phyloP scores from a whole-genome alignment of 2,797 vertebrate species.

The Lacerta viridis region DNA sequence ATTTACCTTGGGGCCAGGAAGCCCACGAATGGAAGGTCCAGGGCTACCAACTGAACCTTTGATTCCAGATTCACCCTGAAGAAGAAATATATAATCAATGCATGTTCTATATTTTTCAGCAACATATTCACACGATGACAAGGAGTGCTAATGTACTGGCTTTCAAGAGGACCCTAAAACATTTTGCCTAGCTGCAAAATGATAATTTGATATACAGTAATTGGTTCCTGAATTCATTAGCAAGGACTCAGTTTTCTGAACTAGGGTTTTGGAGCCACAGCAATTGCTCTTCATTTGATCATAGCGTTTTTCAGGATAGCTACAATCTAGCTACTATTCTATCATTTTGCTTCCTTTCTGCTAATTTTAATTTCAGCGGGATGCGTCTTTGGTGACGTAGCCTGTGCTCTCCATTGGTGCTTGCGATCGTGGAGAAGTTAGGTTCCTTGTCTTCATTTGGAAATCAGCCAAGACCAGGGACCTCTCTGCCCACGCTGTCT shows the following conservation, averaged over 20 bases:
- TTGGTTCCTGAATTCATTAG: no score
- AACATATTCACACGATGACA: not conserved
- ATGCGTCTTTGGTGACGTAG: not conserved
- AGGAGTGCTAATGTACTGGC: not conserved
- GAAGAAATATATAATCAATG: slow-evolving; percentile 34
- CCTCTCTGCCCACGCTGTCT: not conserved
- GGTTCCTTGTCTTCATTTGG: not conserved
- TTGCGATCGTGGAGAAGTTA: not conserved
- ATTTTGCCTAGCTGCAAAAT: not conserved
- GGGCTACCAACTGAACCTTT: slow-evolving; percentile 80
- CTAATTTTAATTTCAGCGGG: not conserved
- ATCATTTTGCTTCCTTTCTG: not conserved
- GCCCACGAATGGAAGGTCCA: slow-evolving; percentile 83
- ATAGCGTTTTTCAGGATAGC: not conserved
- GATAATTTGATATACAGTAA: no score
- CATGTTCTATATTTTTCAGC: not conserved
- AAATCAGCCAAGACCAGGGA: not conserved
- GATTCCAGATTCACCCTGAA: slow-evolving; percentile 86
- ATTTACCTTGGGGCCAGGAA: slow-evolving; percentile 87
- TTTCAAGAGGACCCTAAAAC: not conserved
- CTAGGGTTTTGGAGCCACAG: not conserved
- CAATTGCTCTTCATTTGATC: not conserved
- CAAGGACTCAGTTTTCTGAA: not conserved
- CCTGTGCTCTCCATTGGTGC: not conserved
- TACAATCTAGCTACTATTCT: not conserved